Conservation (phyloP, 1,140 invertebrate genomes). For the Pygmarrhopalites habei region DNA sequence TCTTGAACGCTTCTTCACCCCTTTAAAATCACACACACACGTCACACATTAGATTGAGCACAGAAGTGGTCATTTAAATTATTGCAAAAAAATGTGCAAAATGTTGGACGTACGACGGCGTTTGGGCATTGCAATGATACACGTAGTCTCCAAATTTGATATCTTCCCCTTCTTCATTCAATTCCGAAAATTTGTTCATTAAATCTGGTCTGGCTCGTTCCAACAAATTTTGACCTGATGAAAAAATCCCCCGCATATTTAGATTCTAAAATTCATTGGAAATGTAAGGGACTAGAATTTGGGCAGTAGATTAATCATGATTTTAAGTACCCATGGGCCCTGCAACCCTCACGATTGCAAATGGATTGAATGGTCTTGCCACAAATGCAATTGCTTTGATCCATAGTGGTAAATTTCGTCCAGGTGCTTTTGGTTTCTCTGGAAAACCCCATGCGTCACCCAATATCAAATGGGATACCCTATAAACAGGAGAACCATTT, state of each 20-base stretch:
- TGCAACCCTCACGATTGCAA: constrained; percentile 76
- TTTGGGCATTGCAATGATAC: constrained; percentile 91
- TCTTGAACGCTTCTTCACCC: constrained; percentile 48
- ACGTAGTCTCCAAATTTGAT: constrained; percentile 85
- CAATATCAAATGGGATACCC: constrained; percentile 81
- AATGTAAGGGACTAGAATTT: background rate
- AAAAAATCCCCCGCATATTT: too few species aligned
- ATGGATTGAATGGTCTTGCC: constrained; percentile 72
- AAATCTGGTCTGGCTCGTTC: constrained; percentile 79
- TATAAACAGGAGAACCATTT: too few species aligned
- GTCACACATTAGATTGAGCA: too few species aligned
- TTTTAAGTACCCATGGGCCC: constrained; percentile 71
- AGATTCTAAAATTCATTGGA: background rate
- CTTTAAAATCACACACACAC: background rate
- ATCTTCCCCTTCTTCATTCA: constrained; percentile 62
- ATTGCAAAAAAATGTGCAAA: too few species aligned
- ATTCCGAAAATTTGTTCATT: constrained; percentile 68
- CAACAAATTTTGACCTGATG: constrained; percentile 78
- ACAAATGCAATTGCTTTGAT: constrained; percentile 15
- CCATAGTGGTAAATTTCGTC: constrained; percentile 14
- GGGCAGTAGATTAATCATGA: background rate
- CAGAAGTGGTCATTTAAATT: background rate
- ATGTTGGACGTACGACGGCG: constrained; percentile 63
- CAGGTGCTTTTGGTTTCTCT: constrained; percentile 57
- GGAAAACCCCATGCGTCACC: constrained; percentile 98